These are phyloP conservation scores for Eustalomyia histrio DNA, from an alignment of 2,888 invertebrate genomes.

Conservation along the genomic window DNA sequence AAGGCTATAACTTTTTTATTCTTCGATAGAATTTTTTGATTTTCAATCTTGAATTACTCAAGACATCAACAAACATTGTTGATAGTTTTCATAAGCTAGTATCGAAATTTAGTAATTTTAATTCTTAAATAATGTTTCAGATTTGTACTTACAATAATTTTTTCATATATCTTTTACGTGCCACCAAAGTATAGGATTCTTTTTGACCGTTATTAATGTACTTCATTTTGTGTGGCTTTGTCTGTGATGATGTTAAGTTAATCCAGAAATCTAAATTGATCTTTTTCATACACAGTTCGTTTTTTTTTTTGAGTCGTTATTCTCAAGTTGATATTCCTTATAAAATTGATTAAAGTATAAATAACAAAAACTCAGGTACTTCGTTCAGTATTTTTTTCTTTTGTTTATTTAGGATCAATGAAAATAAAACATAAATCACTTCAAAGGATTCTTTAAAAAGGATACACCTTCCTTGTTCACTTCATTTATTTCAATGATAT, in stretches of 20 bases:
- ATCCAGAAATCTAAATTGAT: conserved; percentile 34
- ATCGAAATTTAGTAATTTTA: no score
- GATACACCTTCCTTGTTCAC: conserved; percentile 11
- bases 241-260: conserved; percentile 28
- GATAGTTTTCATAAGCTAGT: no score
- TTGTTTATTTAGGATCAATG: conserved; percentile 30
- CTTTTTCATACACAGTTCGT: conserved; percentile 27
- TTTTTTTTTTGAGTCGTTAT: conserved; percentile 32
- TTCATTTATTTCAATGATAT: conserved; percentile 8
- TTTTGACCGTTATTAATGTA: conserved; percentile 76
- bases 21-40: no score
- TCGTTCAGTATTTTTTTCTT: conserved; percentile 21
- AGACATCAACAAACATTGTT: no score
- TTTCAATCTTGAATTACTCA: no score
- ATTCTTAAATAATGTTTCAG: no score
- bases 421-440: conserved; percentile 10
- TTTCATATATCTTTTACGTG: conserved; percentile 79
- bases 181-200: conserved; percentile 79
- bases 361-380: conserved; percentile 61
- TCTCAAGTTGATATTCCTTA: conserved; percentile 35
- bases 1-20: no score
- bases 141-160: conserved; percentile 76
- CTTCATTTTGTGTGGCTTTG: conserved; percentile 72
- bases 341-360: conserved; percentile 8
- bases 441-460: conserved; percentile 15